phyloP scores from a whole-genome alignment of 2,888 invertebrate species.

The Drosophila colorata region DNA sequence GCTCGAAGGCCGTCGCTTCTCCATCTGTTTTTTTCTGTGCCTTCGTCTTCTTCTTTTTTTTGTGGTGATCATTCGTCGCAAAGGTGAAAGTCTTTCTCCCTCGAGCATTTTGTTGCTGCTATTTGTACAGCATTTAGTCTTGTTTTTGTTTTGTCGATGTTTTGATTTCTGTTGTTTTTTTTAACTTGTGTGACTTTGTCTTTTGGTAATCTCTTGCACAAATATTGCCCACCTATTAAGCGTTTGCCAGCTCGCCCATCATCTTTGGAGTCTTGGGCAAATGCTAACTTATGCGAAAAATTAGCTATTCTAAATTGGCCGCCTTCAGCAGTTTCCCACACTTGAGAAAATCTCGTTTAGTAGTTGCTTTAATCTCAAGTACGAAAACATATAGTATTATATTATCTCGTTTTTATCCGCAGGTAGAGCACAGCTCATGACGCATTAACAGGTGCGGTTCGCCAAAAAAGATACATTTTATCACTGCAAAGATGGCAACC shows the following conservation, averaged over 20 bases:
- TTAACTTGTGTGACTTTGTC: conserved; percentile 44
- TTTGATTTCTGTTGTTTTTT: conserved; percentile 62
- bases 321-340: conserved; percentile 30
- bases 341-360: conserved; percentile 20
- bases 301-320: conserved; percentile 19
- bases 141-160: conserved; percentile 51
- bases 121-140: conserved; percentile 67
- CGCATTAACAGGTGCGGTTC: conserved; percentile 26
- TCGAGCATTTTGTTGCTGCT: conserved; percentile 67
- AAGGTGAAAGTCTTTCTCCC: conserved; percentile 82
- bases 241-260: conserved; percentile 6
- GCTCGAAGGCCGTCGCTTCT: conserved; percentile 72
- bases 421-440: conserved; percentile 8
- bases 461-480: conserved; percentile 23
- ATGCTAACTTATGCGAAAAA: neutral
- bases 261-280: neutral
- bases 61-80: conserved; percentile 50
- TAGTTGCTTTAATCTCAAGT: conserved; percentile 18
- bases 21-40: conserved; percentile 21
- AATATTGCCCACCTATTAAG: conserved; percentile 44
- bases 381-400: conserved; percentile 15
- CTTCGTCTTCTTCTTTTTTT: conserved; percentile 32
- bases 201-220: conserved; percentile 53
- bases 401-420: conserved; percentile 25
- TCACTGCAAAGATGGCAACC: conserved; percentile 5